A percentile compares a stretch with the other conserved stretches of the same genome.
Evolutionary conservation across 2,888 invertebrate species (phyloP).

Genomic region (Nephrocerus scutellatus): DNA sequence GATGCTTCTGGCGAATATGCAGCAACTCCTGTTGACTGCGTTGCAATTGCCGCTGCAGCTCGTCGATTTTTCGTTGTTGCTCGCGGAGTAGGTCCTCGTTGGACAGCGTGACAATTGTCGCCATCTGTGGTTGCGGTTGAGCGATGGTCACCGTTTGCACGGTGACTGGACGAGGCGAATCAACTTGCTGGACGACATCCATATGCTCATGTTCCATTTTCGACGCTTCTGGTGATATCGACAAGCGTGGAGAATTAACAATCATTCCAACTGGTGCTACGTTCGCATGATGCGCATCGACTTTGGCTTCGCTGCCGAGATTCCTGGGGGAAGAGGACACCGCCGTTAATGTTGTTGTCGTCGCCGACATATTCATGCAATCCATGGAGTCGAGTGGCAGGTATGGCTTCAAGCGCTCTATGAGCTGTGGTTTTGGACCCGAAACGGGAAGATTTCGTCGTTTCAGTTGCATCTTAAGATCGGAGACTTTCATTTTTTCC

Average conservation of each 20-base stretch:
- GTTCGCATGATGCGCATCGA: slow-evolving; percentile 32
- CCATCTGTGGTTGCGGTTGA: slow-evolving; percentile 37
- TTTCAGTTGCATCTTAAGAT: slow-evolving; percentile 89
- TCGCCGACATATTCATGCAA: slow-evolving; percentile 23
- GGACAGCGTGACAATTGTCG: slow-evolving; percentile 41
- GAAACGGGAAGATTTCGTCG: slow-evolving; percentile 90
- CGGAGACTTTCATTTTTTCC: slow-evolving; percentile 94
- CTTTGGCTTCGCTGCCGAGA: slow-evolving; percentile 30
- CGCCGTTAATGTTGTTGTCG: slow-evolving; percentile 23
- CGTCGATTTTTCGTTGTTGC: slow-evolving; percentile 81
- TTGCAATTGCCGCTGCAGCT: slow-evolving; percentile 73
- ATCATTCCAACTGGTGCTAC: slow-evolving; percentile 33
- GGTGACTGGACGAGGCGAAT: slow-evolving; percentile 37
- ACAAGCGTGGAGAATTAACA: slow-evolving; percentile 34
- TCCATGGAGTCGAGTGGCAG: slow-evolving; percentile 49
- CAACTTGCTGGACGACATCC: slow-evolving; percentile 45
- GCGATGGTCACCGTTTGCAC: slow-evolving; percentile 36
- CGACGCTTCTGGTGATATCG: slow-evolving; percentile 28
- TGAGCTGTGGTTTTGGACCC: slow-evolving; percentile 90
- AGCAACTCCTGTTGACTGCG: slow-evolving; percentile 71
- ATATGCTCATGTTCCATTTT: slow-evolving; percentile 42
- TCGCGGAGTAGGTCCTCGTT: slow-evolving; percentile 73
- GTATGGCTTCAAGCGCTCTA: slow-evolving; percentile 81
- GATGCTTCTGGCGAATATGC: slow-evolving; percentile 57
- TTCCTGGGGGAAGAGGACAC: slow-evolving; percentile 23